phyloP scores from a whole-genome alignment of 2,113 vertebrate genomes.

The Nipponia nippon region DNA sequence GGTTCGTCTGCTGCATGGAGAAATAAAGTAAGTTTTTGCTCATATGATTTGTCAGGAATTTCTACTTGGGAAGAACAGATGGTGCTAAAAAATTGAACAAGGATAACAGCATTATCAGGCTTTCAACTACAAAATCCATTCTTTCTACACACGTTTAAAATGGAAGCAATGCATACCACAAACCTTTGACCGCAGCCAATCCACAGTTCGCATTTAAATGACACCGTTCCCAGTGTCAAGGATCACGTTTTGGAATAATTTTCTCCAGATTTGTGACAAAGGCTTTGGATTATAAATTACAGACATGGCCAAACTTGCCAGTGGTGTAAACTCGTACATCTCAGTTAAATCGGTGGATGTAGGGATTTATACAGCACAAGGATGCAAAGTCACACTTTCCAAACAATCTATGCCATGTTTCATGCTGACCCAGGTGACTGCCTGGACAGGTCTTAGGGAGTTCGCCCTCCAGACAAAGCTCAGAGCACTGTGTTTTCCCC shows the following conservation, averaged over 20 bases:
- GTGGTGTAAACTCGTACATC: neutral
- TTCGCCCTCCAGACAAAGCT: neutral
- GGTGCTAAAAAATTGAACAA: conserved; percentile 59
- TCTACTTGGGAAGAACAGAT: conserved; percentile 74
- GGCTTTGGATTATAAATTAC: neutral
- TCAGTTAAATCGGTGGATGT: neutral
- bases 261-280: neutral
- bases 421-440: neutral
- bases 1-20: conserved; percentile 50
- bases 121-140: conserved; percentile 60
- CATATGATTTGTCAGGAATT: conserved; percentile 68
- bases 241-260: neutral
- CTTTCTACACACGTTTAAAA: neutral
- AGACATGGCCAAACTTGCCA: neutral
- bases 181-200: neutral
- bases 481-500: neutral
- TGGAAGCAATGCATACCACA: neutral
- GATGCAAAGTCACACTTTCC: neutral
- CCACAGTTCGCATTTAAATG: neutral
- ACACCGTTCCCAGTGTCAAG: neutral
- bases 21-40: conserved; percentile 70
- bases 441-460: neutral
- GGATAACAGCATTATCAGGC: conserved; percentile 66
- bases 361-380: neutral
- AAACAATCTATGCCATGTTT: neutral